phyloP scores from a whole-genome alignment of 2,113 vertebrate species.

The Microtus ochrogaster region DNA sequence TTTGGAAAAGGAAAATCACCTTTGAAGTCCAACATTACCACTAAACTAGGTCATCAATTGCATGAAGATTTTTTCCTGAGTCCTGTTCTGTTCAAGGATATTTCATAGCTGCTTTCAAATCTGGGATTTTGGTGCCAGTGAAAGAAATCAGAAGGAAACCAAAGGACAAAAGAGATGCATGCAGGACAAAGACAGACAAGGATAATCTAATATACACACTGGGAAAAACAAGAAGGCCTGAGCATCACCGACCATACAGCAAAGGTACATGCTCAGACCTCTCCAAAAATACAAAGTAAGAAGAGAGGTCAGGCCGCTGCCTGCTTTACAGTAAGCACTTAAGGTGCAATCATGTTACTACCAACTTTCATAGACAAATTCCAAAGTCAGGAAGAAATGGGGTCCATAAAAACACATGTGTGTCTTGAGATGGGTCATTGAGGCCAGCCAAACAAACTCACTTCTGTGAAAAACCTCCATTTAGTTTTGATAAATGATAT shows the following conservation, averaged over 20 bases:
- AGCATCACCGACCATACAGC: neutral
- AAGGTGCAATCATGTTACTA: neutral
- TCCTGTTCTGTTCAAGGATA: neutral
- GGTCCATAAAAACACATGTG: neutral
- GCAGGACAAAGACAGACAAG: neutral
- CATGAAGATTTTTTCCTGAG: neutral
- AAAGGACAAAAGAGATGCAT: neutral
- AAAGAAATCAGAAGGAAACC: constrained; percentile 1
- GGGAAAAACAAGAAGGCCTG: neutral
- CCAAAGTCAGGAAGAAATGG: neutral
- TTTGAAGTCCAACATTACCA: neutral
- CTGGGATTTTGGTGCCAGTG: neutral
- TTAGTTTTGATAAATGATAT: neutral
- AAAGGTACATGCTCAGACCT: neutral
- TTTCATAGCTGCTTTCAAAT: neutral
- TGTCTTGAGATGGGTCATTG: neutral
- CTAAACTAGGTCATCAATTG: neutral
- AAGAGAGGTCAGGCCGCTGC: neutral
- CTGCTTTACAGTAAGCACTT: neutral
- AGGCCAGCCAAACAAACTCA: neutral
- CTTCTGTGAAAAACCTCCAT: neutral
- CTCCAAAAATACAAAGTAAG: neutral
- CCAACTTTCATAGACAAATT: neutral
- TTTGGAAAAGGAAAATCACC: neutral
- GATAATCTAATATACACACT: neutral